Evolutionary conservation across 2,888 invertebrate genomes (phyloP), one percentile per base, ranked within the genome.

Genomic region (Latheticus oryzae): DNA sequence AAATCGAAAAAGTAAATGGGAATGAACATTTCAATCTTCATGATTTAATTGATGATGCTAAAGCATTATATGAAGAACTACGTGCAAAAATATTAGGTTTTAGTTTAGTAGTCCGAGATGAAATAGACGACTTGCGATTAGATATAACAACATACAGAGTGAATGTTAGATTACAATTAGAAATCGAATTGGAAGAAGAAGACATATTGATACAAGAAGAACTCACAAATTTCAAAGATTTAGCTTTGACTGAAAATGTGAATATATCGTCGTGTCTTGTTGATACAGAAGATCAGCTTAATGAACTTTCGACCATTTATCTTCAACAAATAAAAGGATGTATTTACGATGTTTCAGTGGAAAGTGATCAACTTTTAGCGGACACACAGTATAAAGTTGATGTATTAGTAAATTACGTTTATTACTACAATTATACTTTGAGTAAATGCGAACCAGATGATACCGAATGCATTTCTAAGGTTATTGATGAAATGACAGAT

Each of bases 221-320:
- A 28, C 7, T 42, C 1, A 5, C 19, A 3, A 33, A 17, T 12
- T 17, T 47, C 2, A 32, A 47, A 13, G 19, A 32, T 1, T 8
- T 47, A n/a, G 47, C 21, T 1, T 5, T 12, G 1, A 9, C 47
- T 2, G 21, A 16, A 0, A n/a, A 21, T 5, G n/a, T 19, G 5
- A 21, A 47, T 9, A 32, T 47, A 8, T 32, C 47, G 1, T 16
- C 19, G 5, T 47, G 47, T 21, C 47, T 47, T 4, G 32, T 21
- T 3, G 47, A 23, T 3, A 32, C 3, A 3, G 47, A 47, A 13
- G 21, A 32, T 5, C 0, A 32, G 12, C 19, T 47, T 4, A 23
- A 7, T 19, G 7, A 13, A 4, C 12, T 47, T 5, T 33, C 33
- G 1, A 13, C 32, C 2, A 12, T 2, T 19, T 32, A 32, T 21